phyloP scores from a whole-genome alignment of 2,888 invertebrate genomes.

The Alitta virens region DNA sequence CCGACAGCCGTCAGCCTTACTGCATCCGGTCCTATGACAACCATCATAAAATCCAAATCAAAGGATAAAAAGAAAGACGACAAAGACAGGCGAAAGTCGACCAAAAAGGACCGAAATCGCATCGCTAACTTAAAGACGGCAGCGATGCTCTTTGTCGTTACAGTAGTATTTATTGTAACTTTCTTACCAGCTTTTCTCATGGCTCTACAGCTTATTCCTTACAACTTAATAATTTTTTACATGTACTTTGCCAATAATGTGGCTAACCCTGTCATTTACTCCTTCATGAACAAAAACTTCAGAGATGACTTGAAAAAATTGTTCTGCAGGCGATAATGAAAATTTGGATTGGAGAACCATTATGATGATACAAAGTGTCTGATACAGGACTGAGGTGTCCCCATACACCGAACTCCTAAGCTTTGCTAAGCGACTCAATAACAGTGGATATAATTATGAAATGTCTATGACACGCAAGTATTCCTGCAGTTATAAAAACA shows the following conservation, averaged over 20 bases:
- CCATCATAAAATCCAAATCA: not conserved
- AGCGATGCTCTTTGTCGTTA: conserved; percentile 54
- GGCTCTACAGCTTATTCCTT: conserved; percentile 34
- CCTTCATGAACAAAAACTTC: conserved; percentile 56
- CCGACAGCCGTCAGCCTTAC: not conserved
- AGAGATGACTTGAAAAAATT: conserved; percentile 44
- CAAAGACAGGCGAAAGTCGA: conserved; percentile 21
- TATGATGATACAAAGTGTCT: too few relatives aligned
- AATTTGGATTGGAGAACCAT: not conserved
- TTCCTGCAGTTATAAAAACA: too few relatives aligned
- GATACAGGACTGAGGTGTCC: too few relatives aligned
- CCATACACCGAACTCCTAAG: too few relatives aligned
- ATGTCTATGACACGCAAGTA: too few relatives aligned
- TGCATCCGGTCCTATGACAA: not conserved
- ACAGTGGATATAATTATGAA: too few relatives aligned
- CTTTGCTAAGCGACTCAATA: too few relatives aligned
- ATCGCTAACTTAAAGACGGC: conserved; percentile 52
- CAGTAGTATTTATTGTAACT: conserved; percentile 50
- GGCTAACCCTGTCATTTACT: conserved; percentile 56
- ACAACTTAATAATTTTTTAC: conserved; percentile 50
- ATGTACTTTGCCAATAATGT: conserved; percentile 56
- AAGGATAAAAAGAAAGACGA: conserved; percentile 32
- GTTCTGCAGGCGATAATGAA: conserved; percentile 8
- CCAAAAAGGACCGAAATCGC: conserved; percentile 27
- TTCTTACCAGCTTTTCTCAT: conserved; percentile 51